Percentiles rank a stretch among this genome's conserved stretches.
phyloP scores from a whole-genome alignment of 1,140 invertebrate genomes.

The Drosophila navojoa region DNA sequence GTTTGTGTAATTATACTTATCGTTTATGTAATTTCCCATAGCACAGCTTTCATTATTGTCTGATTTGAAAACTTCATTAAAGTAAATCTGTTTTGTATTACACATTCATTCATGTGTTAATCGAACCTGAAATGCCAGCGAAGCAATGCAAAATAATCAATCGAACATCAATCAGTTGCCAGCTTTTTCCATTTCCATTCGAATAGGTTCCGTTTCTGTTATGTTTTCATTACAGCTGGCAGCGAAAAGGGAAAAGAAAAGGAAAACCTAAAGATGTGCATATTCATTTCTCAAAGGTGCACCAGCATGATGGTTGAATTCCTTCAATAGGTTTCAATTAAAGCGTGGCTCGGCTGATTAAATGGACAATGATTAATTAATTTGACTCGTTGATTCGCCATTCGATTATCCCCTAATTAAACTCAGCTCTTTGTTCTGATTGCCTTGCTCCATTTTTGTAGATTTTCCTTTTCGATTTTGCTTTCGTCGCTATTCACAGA shows the following conservation, averaged over 20 bases:
- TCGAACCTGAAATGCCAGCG: background rate
- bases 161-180: background rate
- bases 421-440: constrained; percentile 23
- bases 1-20: too few species aligned
- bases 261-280: background rate
- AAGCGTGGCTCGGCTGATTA: constrained; percentile 18
- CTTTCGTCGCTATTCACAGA: background rate
- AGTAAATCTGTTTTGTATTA: background rate
- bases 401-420: constrained; percentile 36
- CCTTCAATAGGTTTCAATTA: constrained; percentile 3
- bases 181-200: background rate
- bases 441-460: constrained; percentile 20
- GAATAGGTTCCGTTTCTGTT: constrained; percentile 12
- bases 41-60: too few species aligned
- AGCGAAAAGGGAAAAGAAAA: background rate
- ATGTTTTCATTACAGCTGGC: constrained; percentile 19
- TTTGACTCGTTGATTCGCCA: constrained; percentile 22
- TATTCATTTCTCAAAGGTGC: background rate
- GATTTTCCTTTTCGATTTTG: background rate
- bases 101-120: background rate
- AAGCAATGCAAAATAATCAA: constrained; percentile 2
- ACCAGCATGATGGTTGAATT: background rate
- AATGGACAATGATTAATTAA: constrained; percentile 30
- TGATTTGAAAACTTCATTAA: too few species aligned
- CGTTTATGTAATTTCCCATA: too few species aligned